Evolutionary conservation across 2,797 vertebrate genomes (phyloP).

Genomic region (Enteromius fasciolatus): DNA sequence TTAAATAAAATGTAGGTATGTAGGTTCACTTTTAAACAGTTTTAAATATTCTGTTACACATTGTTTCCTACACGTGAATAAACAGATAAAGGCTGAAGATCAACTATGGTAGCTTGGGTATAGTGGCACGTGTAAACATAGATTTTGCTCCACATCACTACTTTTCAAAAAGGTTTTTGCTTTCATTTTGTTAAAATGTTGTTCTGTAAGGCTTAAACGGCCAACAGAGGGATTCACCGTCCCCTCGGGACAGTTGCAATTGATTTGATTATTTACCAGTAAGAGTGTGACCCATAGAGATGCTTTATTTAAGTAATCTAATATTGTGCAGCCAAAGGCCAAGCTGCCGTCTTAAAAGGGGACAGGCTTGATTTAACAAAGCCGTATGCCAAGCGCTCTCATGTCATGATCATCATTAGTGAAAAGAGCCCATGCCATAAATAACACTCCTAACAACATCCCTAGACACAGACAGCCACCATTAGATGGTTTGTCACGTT

Average conservation of each 20-base stretch:
- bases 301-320: conserved; percentile 65
- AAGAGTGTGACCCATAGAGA: conserved; percentile 52
- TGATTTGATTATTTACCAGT: conserved; percentile 64
- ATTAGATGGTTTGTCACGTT: conserved; percentile 14
- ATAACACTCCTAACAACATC: conserved; percentile 25
- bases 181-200: not conserved
- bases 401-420: conserved; percentile 45
- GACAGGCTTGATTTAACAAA: conserved; percentile 57
- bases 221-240: conserved; percentile 48
- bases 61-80: not conserved
- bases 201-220: conserved; percentile 45
- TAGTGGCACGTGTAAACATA: not conserved
- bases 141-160: not conserved
- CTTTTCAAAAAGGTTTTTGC: conserved; percentile 4
- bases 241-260: conserved; percentile 59
- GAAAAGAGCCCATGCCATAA: conserved; percentile 40
- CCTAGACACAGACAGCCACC: conserved; percentile 16
- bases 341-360: conserved; percentile 49
- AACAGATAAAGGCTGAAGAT: not conserved
- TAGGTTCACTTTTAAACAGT: not conserved
- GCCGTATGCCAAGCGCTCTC: conserved; percentile 17
- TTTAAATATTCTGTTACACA: not conserved
- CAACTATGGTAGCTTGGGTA: not conserved
- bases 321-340: conserved; percentile 55
- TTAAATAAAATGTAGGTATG: not conserved